Evolutionary conservation across 2,888 invertebrate species (phyloP), one percentile per base, ranked within the genome.

Genomic region (Cinara cedri): DNA sequence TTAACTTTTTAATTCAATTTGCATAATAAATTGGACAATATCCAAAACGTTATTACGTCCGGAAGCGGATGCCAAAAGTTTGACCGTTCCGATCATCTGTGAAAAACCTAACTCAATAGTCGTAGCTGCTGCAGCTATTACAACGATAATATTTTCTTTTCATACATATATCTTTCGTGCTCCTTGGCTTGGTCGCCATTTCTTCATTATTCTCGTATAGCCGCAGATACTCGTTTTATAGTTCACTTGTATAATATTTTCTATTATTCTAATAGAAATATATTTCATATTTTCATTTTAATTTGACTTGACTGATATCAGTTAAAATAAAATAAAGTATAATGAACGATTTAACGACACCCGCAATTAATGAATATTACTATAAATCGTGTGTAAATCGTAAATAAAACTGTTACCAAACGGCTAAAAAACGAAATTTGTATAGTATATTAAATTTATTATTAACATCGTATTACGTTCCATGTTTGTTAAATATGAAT

Each of bases 1-100:
- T 21, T 21, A 72, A 62, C 62, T 19, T 62, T 54, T 68, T 60
- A 49, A 78, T 68, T 78, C 76, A 68, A 78, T 78, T 78, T 78
- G 68, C 76, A 66, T 68, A n/a, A 3, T 6, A 34, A 34, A 34
- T 66, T 78, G 76, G 76, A 78, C 49, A 3, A 0, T 19, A 8
- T 46, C 76, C 76, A 78, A 78, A 60, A 57, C 19, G 13, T 49
- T 68, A 76, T 63, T 66, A 66, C 42, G 55, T 57, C 57, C 46
- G n/a, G 8, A 26, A 44, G 19, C 24, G 46, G 19, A 14, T 68
- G 76, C 76, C 76, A 78, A 78, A 16, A 70, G 46, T 60, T 66
- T 78, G 66, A 78, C 68, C 76, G 55, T 70, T 68, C 68, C 49
- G 19, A 68, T 78, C 57, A 70, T 49, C 76, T 26, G 68, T 68